phyloP scores from a whole-genome alignment of 1,140 invertebrate genomes.

The Pogonus chalceus region DNA sequence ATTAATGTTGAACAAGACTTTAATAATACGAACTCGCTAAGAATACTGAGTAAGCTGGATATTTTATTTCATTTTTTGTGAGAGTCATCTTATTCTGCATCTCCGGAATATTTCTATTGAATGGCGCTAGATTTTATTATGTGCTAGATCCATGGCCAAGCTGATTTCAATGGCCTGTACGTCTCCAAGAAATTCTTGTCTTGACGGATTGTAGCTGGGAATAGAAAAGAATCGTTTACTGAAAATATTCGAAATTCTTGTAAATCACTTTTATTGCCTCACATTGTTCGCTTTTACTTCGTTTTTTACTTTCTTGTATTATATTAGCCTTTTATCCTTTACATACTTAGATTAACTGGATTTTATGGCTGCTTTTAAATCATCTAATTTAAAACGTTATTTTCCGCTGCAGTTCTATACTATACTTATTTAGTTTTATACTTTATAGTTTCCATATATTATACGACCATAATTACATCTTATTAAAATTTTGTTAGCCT shows the following conservation, averaged over 20 bases:
- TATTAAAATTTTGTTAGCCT: too few relatives aligned
- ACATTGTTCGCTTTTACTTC: too few relatives aligned
- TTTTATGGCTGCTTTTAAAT: too few relatives aligned
- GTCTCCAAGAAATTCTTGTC: neutral
- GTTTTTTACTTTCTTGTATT: too few relatives aligned
- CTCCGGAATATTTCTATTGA: neutral
- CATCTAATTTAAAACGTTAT: too few relatives aligned
- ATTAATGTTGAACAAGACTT: slow-evolving; percentile 1
- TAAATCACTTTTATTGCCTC: too few relatives aligned
- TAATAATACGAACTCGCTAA: neutral
- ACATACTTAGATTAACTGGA: too few relatives aligned
- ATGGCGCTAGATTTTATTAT: neutral
- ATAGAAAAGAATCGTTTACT: neutral
- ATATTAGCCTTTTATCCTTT: too few relatives aligned
- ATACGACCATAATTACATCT: too few relatives aligned
- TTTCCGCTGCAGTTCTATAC: too few relatives aligned
- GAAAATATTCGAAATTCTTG: neutral
- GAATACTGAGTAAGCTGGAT: neutral
- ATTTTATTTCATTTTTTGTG: neutral
- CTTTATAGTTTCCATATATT: too few relatives aligned
- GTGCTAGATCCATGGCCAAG: neutral
- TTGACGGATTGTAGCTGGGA: neutral
- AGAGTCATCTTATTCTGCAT: neutral
- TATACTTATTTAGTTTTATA: too few relatives aligned
- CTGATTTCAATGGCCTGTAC: neutral